Evolutionary conservation across 2,888 invertebrate species (phyloP).

Genomic region (Stenolophus ochropezus): DNA sequence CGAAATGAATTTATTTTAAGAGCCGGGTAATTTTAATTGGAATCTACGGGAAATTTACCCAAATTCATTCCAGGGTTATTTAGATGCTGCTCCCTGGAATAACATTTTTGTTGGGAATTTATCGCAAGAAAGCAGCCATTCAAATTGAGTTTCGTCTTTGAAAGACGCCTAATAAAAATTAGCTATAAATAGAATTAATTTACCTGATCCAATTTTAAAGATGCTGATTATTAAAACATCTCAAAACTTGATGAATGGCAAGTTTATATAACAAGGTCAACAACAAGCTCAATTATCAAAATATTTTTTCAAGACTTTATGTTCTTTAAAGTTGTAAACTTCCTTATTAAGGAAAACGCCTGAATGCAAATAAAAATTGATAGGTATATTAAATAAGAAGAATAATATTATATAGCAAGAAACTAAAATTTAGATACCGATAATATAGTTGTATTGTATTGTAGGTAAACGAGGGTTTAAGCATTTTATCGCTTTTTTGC

Average conservation of each 20-base stretch:
- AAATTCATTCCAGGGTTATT: neutral
- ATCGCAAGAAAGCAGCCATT: neutral
- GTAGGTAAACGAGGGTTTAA: too few relatives aligned
- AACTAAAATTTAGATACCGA: too few relatives aligned
- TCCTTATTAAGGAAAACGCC: too few relatives aligned
- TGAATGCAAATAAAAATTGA: too few relatives aligned
- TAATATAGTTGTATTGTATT: too few relatives aligned
- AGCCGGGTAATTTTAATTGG: conserved; percentile 7
- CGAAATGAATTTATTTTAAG: conserved; percentile 18
- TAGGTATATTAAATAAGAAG: too few relatives aligned
- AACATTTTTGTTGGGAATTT: neutral
- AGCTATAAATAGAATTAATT: neutral
- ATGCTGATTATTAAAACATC: neutral
- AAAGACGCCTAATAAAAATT: neutral
- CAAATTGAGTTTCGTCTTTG: neutral
- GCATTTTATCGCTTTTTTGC: too few relatives aligned
- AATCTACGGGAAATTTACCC: neutral
- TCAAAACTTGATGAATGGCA: neutral
- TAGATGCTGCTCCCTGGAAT: neutral
- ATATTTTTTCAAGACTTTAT: too few relatives aligned
- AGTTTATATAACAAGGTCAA: too few relatives aligned
- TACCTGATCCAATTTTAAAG: neutral
- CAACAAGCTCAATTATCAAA: too few relatives aligned
- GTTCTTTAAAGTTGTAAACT: too few relatives aligned
- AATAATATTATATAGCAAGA: too few relatives aligned